Evolutionary conservation across 2,113 vertebrate species (phyloP), one percentile per base, ranked within the genome.

Genomic region (Shinisaurus crocodilurus): DNA sequence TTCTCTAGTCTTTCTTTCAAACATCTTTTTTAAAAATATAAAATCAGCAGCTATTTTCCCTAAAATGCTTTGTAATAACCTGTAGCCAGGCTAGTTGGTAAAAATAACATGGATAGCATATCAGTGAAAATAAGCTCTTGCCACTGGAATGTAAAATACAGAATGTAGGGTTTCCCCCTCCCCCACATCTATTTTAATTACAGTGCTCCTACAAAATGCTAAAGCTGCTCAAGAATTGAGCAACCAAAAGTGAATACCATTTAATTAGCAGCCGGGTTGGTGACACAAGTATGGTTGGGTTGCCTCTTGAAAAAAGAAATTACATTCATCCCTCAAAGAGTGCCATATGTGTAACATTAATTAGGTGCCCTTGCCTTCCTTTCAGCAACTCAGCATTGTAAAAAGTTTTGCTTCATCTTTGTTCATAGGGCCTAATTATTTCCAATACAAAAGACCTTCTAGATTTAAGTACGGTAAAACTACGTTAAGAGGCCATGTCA

Each of bases 271-370:
- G 92, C 70, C 93, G 90, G 94, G 92, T 82, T 77, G 3, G 92
- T 95, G 93, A 96, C 94, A 97, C 77, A 93, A 91, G 86, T 83
- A 89, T 87, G 82, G 82, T 93, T 91, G 90, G 90, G 91, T 50
- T 93, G 90, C 88, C 91, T 95, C 94, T 96, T 91, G 95, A 93
- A 79, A 95, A 94, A 95, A 94, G 85, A 86, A 96, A 95, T 89
- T 93, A 94, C 95, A 95, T 96, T 96, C 95, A 97, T 96, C 23
- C 94, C 93, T 92, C 95, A 93, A 96, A 91, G 69, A 93, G 90
- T 94, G 34, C 94, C 94, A 95, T 94, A 97, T 88, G 94, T 93
- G 92, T 93, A 96, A 92, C 90, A 94, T 96, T 97, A 97, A 97
- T 97, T 97, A 97, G 96, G 92, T 93, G 93, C 48, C 89, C 94